These are phyloP conservation scores for Siniperca obscura DNA, from an alignment of 2,797 vertebrate genomes.

Conservation along the genomic window DNA sequence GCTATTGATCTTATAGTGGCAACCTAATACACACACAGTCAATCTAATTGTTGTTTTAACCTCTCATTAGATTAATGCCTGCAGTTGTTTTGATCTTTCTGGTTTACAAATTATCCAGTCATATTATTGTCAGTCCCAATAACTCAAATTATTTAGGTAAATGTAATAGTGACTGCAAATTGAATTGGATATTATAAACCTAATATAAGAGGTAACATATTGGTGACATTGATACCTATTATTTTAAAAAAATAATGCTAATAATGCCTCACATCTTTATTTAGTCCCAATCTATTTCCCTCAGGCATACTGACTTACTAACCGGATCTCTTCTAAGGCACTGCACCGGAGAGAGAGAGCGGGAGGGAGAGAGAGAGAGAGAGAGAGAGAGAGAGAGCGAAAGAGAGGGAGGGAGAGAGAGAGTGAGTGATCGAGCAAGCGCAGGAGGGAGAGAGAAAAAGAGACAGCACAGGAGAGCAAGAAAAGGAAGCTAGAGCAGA, in stretches of 20 bases:
- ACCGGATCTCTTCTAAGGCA: constrained; percentile 82
- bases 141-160: constrained; percentile 12
- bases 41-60: constrained; percentile 57
- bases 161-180: constrained; percentile 12
- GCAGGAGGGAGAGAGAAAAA: constrained; percentile 61
- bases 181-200: constrained; percentile 4
- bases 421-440: constrained; percentile 60
- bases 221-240: constrained; percentile 1
- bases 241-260: constrained; percentile 20
- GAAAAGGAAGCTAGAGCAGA: constrained; percentile 66
- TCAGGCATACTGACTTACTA: constrained; percentile 85
- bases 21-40: constrained; percentile 57
- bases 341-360: constrained; percentile 78
- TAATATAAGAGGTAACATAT: constrained; percentile 10
- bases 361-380: constrained; percentile 46
- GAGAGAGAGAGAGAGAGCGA: constrained; percentile 66
- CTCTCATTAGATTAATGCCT: constrained; percentile 35
- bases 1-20: constrained; percentile 72
- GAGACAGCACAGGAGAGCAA: constrained; percentile 65
- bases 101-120: constrained; percentile 18
- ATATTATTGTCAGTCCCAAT: constrained; percentile 10
- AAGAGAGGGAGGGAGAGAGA: constrained; percentile 47
- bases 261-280: constrained; percentile 65
- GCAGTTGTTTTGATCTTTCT: constrained; percentile 12
- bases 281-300: constrained; percentile 71